Percentiles rank a stretch among this genome's conserved stretches.
These are phyloP conservation scores for Leptobrachium leishanense DNA, from an alignment of 2,113 vertebrate species.

Conservation along the genomic window DNA sequence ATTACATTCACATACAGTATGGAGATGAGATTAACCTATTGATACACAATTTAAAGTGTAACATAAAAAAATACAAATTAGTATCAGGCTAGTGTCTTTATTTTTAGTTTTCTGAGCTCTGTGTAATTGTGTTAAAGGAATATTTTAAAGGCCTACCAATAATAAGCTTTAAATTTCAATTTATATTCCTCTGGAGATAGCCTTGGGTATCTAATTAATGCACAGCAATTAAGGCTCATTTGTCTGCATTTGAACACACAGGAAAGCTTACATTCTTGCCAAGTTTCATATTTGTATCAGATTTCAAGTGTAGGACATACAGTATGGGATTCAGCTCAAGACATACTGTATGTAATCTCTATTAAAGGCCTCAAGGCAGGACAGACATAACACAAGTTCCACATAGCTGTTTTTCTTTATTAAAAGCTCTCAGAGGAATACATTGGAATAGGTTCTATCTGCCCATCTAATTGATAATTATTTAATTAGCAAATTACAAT, in stretches of 20 bases:
- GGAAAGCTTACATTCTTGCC: conserved; percentile 57
- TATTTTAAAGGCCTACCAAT: conserved; percentile 50
- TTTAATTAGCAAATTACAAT: conserved; percentile 84
- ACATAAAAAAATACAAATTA: conserved; percentile 47
- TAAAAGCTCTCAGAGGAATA: conserved; percentile 70
- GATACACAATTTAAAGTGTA: conserved; percentile 47
- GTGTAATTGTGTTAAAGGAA: conserved; percentile 43
- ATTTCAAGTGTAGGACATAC: conserved; percentile 55
- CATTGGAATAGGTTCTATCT: conserved; percentile 74
- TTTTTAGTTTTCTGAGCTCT: conserved; percentile 34
- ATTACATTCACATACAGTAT: conserved; percentile 30
- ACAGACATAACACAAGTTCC: conserved; percentile 63
- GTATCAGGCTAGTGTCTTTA: conserved; percentile 43
- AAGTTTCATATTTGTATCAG: conserved; percentile 64
- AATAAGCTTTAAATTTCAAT: conserved; percentile 59
- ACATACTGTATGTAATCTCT: conserved; percentile 58
- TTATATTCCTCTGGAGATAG: conserved; percentile 66
- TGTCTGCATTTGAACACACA: conserved; percentile 57
- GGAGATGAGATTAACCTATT: conserved; percentile 49
- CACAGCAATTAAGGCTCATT: conserved; percentile 61
- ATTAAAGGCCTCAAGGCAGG: conserved; percentile 65
- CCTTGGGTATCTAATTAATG: conserved; percentile 61
- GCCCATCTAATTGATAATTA: conserved; percentile 82
- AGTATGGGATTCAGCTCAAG: conserved; percentile 56
- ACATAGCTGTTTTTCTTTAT: conserved; percentile 74